These are phyloP conservation scores for Antheraea pernyi DNA, from an alignment of 1,140 invertebrate genomes.

Conservation along the genomic window DNA sequence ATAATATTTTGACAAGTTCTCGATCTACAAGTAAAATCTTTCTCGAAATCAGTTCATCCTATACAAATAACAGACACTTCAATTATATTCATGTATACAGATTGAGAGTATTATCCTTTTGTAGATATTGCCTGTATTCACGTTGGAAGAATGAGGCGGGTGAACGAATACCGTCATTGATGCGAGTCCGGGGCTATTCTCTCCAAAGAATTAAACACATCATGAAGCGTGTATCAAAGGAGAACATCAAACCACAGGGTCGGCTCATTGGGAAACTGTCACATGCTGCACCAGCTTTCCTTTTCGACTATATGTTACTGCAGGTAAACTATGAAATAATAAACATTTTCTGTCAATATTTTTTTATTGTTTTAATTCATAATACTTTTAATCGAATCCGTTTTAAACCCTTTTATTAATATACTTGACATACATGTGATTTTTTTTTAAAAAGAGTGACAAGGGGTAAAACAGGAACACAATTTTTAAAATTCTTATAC, in stretches of 20 bases:
- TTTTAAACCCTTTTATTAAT: too few species aligned
- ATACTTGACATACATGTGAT: too few species aligned
- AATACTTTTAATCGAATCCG: too few species aligned
- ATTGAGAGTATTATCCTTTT: constrained; percentile 10
- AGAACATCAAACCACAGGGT: constrained; percentile 98
- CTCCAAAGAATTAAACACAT: constrained; percentile 96
- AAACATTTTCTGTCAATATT: not conserved
- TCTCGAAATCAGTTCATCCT: too few species aligned
- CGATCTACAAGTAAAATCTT: too few species aligned
- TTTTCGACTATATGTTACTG: constrained; percentile 96
- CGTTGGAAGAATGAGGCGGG: constrained; percentile 93
- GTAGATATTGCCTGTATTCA: constrained; percentile 92
- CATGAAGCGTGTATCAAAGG: constrained; percentile 98
- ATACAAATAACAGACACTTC: too few species aligned
- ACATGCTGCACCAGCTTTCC: constrained; percentile 95
- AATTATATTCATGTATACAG: too few species aligned
- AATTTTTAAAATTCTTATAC: too few species aligned
- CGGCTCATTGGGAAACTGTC: constrained; percentile 97
- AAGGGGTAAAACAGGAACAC: too few species aligned
- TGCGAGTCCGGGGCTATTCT: constrained; percentile 90
- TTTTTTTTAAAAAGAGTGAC: too few species aligned
- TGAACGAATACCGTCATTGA: constrained; percentile 88
- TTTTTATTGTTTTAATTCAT: too few species aligned
- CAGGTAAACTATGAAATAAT: constrained; percentile 80
- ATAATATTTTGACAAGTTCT: too few species aligned